Base-by-base conservation (phyloP, 2,888 invertebrate genomes). In the Rhyacophila evoluta region DNA sequence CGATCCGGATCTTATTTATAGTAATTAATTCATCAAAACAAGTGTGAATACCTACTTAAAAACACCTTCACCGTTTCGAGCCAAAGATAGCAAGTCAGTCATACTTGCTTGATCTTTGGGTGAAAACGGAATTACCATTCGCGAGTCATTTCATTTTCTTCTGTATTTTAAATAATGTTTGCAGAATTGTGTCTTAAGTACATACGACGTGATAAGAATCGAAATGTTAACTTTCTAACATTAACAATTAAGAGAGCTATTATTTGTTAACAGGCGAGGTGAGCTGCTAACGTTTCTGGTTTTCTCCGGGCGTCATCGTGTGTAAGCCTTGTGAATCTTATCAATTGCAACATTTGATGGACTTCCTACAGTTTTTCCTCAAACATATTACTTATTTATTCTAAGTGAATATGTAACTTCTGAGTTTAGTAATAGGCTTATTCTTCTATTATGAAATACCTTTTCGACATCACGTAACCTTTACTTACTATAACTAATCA, bases 111-210 rank as follows among this genome's bases (percentile, higher is more conserved):
- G 55, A 55, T 55, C 55, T 55, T 55, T 6, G 15, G 15, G 55
- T 55, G 55, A 55, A 55, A 55, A 55, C 55, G 55, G 55, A 19
- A 55, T 55, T 55, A 8, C 10, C 55, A 55, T 55, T 55, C 55
- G 55, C 55, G 19, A 15, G 19, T 55, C 55, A 10, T 19, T 19
- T 55, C 25, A 19, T 19, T 55, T 55, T 41, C 3, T 15, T 15
- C 6, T 55, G 55, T 19, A 55, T 55, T 55, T 55, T 4, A 55
- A 55, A 19, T 55, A 55, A 55, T 55, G 55, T 55, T 55, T 55
- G 8, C 55, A 8, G 55, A 55, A 55, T 55, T 55, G 55, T 25
- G 55, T 19, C 55, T 55, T 55, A 25, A 25, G 55, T 55, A 55
- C 55, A 55, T 19, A 55, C 19, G 29, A 6, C 29, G 19, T 55